Evolutionary conservation across 92 coral and sea anemone species (phyloP).

Genomic region (Siderastrea radians): DNA sequence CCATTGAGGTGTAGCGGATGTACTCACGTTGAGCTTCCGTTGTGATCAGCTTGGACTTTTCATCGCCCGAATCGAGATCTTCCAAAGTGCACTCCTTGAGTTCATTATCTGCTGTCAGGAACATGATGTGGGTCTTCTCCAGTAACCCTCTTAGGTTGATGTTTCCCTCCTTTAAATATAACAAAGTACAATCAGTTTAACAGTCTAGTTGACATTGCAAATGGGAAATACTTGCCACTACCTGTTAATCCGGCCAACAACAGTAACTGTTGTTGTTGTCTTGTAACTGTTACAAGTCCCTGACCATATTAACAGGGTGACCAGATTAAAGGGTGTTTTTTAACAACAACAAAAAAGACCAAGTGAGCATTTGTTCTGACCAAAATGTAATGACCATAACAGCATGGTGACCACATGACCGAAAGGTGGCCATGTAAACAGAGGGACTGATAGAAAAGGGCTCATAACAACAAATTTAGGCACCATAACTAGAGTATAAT

Average conservation of each 20-base stretch:
- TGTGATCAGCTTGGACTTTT: constrained; percentile 74
- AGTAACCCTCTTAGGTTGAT: constrained; percentile 75
- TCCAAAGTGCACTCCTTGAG: constrained; percentile 90
- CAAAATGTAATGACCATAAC: too few relatives aligned
- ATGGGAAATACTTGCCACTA: neutral
- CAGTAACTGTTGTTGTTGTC: too few relatives aligned
- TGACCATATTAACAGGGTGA: too few relatives aligned
- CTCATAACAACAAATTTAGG: too few relatives aligned
- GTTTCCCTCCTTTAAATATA: constrained; percentile 72
- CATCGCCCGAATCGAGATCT: constrained; percentile 75
- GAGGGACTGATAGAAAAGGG: too few relatives aligned
- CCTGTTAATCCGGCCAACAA: neutral
- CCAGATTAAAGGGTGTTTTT: too few relatives aligned
- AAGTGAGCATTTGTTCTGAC: too few relatives aligned
- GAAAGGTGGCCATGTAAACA: too few relatives aligned
- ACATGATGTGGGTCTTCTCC: constrained; percentile 94
- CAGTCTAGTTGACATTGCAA: neutral
- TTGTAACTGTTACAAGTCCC: too few relatives aligned
- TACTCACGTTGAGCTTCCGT: constrained; percentile 96
- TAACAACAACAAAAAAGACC: too few relatives aligned
- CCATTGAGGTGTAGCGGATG: constrained; percentile 90
- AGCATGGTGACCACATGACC: too few relatives aligned
- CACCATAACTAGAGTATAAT: too few relatives aligned
- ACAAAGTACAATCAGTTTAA: neutral
- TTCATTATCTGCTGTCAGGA: constrained; percentile 82